Conservation (phyloP, 2,797 vertebrate genomes). For the Acanthiza pusilla region DNA sequence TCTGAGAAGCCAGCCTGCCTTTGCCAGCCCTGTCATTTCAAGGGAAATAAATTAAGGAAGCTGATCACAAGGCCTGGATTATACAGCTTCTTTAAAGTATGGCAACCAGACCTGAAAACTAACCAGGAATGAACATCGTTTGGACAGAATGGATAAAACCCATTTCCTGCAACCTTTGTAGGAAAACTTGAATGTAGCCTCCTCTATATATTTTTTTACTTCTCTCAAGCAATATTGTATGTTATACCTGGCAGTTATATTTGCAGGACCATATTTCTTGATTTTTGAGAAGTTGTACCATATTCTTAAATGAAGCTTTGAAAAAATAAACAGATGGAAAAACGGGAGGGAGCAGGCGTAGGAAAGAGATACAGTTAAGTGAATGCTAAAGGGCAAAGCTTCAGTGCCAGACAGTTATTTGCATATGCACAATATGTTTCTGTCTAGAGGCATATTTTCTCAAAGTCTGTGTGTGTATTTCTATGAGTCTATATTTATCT, state of each 20-base stretch:
- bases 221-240: conserved; percentile 35
- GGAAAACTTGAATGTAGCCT: conserved; percentile 48
- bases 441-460: conserved; percentile 74
- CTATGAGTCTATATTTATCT: conserved; percentile 78
- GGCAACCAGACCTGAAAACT: conserved; percentile 66
- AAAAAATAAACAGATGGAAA: conserved; percentile 75
- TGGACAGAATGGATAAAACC: conserved; percentile 58
- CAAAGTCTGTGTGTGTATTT: conserved; percentile 74
- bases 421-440: conserved; percentile 80
- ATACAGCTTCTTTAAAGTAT: conserved; percentile 74
- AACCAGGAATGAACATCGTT: conserved; percentile 53
- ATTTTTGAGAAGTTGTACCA: conserved; percentile 66
- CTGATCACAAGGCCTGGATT: conserved; percentile 74
- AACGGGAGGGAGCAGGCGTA: conserved; percentile 10
- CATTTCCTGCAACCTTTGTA: conserved; percentile 68
- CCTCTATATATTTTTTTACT: neutral
- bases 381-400: conserved; percentile 76
- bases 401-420: conserved; percentile 77
- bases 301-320: conserved; percentile 64
- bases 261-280: conserved; percentile 63
- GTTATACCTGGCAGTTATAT: conserved; percentile 67
- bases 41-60: conserved; percentile 81
- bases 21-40: conserved; percentile 79
- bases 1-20: conserved; percentile 74
- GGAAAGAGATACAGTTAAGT: conserved; percentile 64